phyloP scores from a whole-genome alignment of 1,140 invertebrate genomes.

The Uloborus diversus region DNA sequence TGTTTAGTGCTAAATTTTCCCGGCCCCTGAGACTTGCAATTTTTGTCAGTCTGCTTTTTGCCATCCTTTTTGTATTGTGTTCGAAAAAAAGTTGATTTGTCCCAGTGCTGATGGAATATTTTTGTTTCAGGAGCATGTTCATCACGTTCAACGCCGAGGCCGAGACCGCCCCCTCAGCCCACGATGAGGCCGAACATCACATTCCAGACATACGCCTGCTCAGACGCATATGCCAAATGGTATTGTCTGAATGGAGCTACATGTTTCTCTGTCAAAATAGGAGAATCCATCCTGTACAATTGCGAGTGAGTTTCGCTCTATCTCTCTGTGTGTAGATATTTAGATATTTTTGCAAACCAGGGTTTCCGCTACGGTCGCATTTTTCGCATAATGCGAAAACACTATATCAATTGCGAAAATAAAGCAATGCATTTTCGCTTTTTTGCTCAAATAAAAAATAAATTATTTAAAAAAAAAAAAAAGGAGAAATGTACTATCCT shows the following conservation, averaged over 20 bases:
- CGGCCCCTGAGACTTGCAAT: too few relatives aligned
- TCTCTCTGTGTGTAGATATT: too few relatives aligned
- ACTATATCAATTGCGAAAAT: too few relatives aligned
- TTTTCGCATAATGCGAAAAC: too few relatives aligned
- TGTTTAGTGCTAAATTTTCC: too few relatives aligned
- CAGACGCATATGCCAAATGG: slow-evolving; percentile 87
- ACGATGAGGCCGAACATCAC: slow-evolving; percentile 88
- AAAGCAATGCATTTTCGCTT: too few relatives aligned
- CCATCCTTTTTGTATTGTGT: not conserved
- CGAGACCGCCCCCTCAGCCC: slow-evolving; percentile 46
- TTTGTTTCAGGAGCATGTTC: slow-evolving; percentile 77
- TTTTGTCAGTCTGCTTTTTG: too few relatives aligned
- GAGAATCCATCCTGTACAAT: slow-evolving; percentile 88
- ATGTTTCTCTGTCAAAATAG: slow-evolving; percentile 93
- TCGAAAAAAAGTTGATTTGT: not conserved
- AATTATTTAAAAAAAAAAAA: too few relatives aligned
- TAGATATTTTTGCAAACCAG: too few relatives aligned
- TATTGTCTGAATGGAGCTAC: slow-evolving; percentile 93
- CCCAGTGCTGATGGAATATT: not conserved
- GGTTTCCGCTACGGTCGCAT: too few relatives aligned
- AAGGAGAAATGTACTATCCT: too few relatives aligned
- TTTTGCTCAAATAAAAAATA: too few relatives aligned
- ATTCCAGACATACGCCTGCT: slow-evolving; percentile 92
- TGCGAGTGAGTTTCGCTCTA: slow-evolving; percentile 76
- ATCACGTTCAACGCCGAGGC: slow-evolving; percentile 81